Base-by-base conservation (phyloP, 1,140 invertebrate genomes). In the Calliphora vicina region DNA sequence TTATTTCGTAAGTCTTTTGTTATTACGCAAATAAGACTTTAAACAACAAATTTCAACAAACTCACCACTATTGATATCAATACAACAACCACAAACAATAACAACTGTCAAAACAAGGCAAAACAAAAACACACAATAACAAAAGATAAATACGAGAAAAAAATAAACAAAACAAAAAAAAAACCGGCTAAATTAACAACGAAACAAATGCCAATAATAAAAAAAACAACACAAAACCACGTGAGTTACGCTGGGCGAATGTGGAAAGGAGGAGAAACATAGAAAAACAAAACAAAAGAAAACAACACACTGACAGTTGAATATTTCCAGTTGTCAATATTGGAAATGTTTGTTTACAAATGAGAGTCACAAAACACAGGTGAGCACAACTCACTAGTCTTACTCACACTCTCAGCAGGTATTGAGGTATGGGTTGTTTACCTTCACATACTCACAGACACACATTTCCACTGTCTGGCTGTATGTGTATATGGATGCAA, bases 311-410 rank as follows among this genome's bases (percentile, higher is more conserved):
- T 67, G 61, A 67, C n/a, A 45, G n/a, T 25, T 42, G n/a, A 78
- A 43, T 78, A 29, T 45, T n/a, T 67, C 61, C 61, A 67, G 35
- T 78, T 23, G 74, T 13, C 23, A 12, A 45, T 43, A 78, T n/a
- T 78, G 74, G 74, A 78, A 78, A 43, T 78, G 23, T 78, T 78
- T 78, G 74, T 78, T 78, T 78, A 78, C 74, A 43, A 78, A 78
- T 78, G 74, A 78, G 74, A 78, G n/a, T 3, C 17, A 25, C 8
- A 27, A 23, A 67, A 6, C 10, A 20, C n/a, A 10, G 9, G n/a
- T 23, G 61, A 67, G 20, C n/a, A 23, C 4, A 67, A 6, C 12
- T 50, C 3, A 67, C 9, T 23, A 25, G 8, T 8, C 35, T 35
- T 35, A 35, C 35, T 35, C 35, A 67, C 20, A 12, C 35, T 78